Evolutionary conservation across 1,140 invertebrate genomes (phyloP), one percentile per base, ranked within the genome.

Genomic region (Chrysopa pallens): DNA sequence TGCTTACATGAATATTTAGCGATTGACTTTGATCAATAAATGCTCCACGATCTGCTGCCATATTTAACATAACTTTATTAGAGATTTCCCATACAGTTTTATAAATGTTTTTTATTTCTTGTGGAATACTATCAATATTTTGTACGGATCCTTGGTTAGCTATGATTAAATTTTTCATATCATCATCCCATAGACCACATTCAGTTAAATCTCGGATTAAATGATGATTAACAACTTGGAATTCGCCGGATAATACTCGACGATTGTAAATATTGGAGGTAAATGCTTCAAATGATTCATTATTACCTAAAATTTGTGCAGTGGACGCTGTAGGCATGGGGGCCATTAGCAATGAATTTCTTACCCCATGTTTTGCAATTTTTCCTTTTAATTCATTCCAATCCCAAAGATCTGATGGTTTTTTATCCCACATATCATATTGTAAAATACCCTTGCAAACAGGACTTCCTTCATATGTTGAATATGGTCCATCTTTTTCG

Each of bases 321-420:
- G 96, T 99, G 1, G 93, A 97, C 9, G 95, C 94, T 9, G 95
- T 99, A 2, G 95, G 96, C 95, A 98, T 99, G 1, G 94, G 93
- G 0, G 96, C 93, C 38, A 98, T 50, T 3, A 99, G 66, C 7
- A 99, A 66, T 11, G 90, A 95, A 69, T 99, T 99, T 38, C 94
- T 68, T 0, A 99, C 67, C 17, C 96, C 96, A 68, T 91, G 70
- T 61, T 88, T 73, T 8, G 78, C 76, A 52, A 99, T 97, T 54
- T 87, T 84, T 47, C 68, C 69, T 61, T 92, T 92, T 28, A 99
- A 64, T 9, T 54, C 62, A 12, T 59, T 52, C 95, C 96, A 99
- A 57, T 98, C 74, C 81, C 90, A 94, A 6, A 93, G 64, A 53
- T 80, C 64, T 33, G 87, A 80, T 9, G 91, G 90, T n/a, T 70